Base-by-base conservation (phyloP, 2,113 vertebrate genomes). In the mouse (Mus musculus) region DNA sequence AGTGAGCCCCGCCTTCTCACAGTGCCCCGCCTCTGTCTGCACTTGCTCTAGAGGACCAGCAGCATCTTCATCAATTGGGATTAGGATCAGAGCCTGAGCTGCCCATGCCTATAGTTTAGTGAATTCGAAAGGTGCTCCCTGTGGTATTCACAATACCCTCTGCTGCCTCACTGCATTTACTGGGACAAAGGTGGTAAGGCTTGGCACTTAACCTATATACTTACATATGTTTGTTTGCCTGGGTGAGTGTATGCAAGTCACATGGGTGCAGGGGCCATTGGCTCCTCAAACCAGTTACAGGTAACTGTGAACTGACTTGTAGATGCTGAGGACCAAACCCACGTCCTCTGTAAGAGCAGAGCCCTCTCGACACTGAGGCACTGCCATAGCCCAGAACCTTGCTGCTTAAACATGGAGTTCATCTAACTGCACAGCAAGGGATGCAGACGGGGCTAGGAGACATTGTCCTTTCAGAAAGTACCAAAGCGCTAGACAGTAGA, bases 1-100 rank as follows among this genome's bases (percentile, higher is more conserved):
- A 95, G 95, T 94, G 96, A 98, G 67, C 67, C 86, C 85, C 84
- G 39, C 93, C 96, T 97, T 97, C 95, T 94, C 76, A 96, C 78
- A 92, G 0, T 0, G 82, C n/a, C 16, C 6, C 77, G 56, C 94
- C 17, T 89, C 20, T 46, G 33, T 91, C 77, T 76, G 52, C 91
- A 46, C 76, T 78, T 86, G 36, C 81, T 85, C 52, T 75, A n/a
- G 36, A 78, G 2, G 1, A 33, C 52, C 30, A 61, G 2, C 24
- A 33, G 52, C 17, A 24, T 65, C 69, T 42, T 22, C 65, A 17
- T 82, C 52, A 93, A 42, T 63, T n/a, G 56, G 17, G n/a, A 26
- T 33, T 56, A 59, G 89, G 61, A 77, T 75, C 63, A 30, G 73
- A 89, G n/a, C 69, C 5, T 71, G 63, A 56, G 16, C 69, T 61